A percentile compares a stretch with the other conserved stretches of the same genome.
These are phyloP conservation scores for Alaudala cheleensis DNA, from an alignment of 2,113 vertebrate species.

Conservation along the genomic window DNA sequence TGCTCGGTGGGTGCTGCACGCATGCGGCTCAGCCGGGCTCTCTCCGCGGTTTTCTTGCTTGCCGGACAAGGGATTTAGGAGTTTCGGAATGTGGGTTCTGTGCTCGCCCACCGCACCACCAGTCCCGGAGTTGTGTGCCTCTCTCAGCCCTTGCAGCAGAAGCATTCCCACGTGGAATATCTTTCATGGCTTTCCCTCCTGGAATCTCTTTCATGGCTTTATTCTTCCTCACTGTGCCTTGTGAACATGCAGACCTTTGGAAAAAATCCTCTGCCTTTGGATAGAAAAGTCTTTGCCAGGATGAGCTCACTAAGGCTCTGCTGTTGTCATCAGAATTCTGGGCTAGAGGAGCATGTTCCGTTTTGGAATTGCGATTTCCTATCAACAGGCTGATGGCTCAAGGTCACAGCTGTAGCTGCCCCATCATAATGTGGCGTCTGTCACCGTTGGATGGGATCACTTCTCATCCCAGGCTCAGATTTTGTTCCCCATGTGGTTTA, in stretches of 20 bases:
- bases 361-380: not conserved
- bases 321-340: not conserved
- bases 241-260: not conserved
- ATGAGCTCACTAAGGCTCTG: not conserved
- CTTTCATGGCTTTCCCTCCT: not conserved
- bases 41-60: rapidly evolving
- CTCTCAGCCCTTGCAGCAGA: not conserved
- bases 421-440: not conserved
- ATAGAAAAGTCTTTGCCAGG: not conserved
- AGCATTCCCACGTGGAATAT: not conserved
- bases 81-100: not conserved
- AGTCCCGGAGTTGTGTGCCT: not conserved
- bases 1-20: not conserved
- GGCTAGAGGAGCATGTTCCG: not conserved
- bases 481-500: not conserved
- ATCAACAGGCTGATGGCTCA: not conserved
- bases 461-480: not conserved
- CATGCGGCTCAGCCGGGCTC: not conserved
- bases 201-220: not conserved
- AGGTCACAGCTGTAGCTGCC: not conserved
- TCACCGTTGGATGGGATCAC: rapidly evolving
- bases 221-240: not conserved
- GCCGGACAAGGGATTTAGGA: not conserved
- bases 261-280: not conserved
- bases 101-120: not conserved